A percentile compares a stretch with the other conserved stretches of the same genome.
Evolutionary conservation across 2,888 invertebrate species (phyloP).

Genomic region (Thelaira solivaga): DNA sequence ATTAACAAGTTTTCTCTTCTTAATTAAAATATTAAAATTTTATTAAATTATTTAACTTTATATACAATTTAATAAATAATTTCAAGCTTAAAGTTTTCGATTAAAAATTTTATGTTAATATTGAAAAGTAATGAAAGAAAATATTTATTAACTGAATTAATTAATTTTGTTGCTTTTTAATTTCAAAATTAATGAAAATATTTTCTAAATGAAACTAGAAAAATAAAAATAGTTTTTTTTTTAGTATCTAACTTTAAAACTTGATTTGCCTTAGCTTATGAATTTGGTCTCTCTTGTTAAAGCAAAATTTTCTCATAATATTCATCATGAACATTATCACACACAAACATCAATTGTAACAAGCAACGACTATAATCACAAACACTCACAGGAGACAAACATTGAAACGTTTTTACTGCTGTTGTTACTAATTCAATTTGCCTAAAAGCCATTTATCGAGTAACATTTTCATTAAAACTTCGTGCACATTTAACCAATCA

Average conservation of each 20-base stretch:
- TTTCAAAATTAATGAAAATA: background rate
- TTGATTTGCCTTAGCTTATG: background rate
- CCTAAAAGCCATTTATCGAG: slow-evolving; percentile 62
- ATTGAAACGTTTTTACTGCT: slow-evolving; percentile 59
- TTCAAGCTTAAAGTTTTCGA: too few relatives aligned
- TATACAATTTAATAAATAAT: too few relatives aligned
- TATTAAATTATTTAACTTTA: too few relatives aligned
- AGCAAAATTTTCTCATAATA: slow-evolving; percentile 24
- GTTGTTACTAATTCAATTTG: slow-evolving; percentile 62
- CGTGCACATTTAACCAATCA: slow-evolving; percentile 63
- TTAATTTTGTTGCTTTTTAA: background rate
- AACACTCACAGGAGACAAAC: slow-evolving; percentile 42
- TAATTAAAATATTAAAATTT: too few relatives aligned
- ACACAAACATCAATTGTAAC: background rate
- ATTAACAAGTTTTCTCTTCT: too few relatives aligned
- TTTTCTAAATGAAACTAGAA: background rate
- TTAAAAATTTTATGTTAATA: too few relatives aligned
- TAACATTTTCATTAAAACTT: slow-evolving; percentile 63
- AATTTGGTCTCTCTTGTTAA: slow-evolving; percentile 9
- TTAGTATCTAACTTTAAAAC: too few relatives aligned
- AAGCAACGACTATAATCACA: background rate
- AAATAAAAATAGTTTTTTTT: too few relatives aligned
- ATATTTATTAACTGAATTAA: background rate
- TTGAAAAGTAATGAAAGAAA: too few relatives aligned
- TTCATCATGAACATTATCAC: background rate